Conservation (phyloP, 2,113 vertebrate genomes). For the Hucho hucho region DNA sequence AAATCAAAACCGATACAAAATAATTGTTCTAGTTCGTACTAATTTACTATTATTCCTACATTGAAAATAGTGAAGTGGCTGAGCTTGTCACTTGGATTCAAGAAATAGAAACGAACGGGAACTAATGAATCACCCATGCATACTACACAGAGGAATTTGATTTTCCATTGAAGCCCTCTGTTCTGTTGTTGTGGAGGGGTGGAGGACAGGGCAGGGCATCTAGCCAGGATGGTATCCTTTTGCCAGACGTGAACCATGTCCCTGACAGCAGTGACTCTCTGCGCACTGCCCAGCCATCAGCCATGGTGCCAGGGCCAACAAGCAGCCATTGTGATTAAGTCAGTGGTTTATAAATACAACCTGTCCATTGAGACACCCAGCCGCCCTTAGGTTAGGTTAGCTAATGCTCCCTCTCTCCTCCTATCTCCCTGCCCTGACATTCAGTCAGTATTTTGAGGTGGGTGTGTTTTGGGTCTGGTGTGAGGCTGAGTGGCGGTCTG, state of each 20-base stretch:
- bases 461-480: constrained; percentile 27
- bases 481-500: constrained; percentile 31
- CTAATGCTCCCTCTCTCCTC: constrained; percentile 4
- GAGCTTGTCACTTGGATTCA: no score
- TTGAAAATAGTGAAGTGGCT: no score
- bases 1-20: no score
- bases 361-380: constrained; percentile 45
- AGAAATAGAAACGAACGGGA: background rate
- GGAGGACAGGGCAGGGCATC: constrained; percentile 12
- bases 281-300: background rate
- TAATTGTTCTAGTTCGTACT: no score
- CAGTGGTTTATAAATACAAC: constrained; percentile 60
- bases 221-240: background rate
- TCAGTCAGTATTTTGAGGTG: constrained; percentile 22
- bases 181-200: background rate
- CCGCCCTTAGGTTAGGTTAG: constrained; percentile 33
- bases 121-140: background rate
- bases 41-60: no score
- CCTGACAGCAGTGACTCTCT: constrained; percentile 50
- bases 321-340: constrained; percentile 50
- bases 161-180: background rate
- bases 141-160: background rate
- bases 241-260: constrained; percentile 17
- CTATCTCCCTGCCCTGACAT: constrained; percentile 38
- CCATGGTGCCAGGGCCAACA: background rate